phyloP scores from a whole-genome alignment of 2,888 invertebrate species.

The Drosophila seclusa region DNA sequence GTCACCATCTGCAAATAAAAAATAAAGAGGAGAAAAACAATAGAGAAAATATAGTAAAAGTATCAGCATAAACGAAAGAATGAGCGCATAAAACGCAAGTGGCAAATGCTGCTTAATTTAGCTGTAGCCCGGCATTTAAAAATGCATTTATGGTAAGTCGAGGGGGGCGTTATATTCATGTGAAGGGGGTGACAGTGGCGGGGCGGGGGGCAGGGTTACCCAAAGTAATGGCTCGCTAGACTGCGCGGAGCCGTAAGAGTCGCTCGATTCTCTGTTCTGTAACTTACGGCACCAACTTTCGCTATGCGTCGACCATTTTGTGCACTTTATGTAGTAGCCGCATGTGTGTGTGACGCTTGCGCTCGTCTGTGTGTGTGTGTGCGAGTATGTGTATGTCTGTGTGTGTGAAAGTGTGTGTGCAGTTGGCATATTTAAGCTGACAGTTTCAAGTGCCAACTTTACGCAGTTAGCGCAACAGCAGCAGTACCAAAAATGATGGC shows the following conservation, averaged over 20 bases:
- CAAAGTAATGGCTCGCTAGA: conserved; percentile 67
- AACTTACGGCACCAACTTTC: conserved; percentile 74
- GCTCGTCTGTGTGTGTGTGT: conserved; percentile 17
- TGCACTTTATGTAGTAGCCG: conserved; percentile 71
- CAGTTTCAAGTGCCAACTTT: conserved; percentile 80
- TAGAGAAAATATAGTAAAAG: conserved; percentile 22
- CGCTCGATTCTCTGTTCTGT: conserved; percentile 40
- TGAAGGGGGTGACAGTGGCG: background rate
- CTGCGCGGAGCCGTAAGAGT: conserved; percentile 55
- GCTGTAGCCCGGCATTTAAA: conserved; percentile 65
- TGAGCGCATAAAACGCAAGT: conserved; percentile 39
- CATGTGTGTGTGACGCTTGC: conserved; percentile 34
- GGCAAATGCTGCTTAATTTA: conserved; percentile 60
- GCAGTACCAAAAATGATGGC: conserved; percentile 74
- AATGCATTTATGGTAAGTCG: conserved; percentile 65
- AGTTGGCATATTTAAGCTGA: conserved; percentile 79
- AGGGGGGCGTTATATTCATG: background rate
- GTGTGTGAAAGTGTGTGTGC: conserved; percentile 64
- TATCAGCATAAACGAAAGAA: conserved; percentile 43
- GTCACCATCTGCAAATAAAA: conserved; percentile 95
- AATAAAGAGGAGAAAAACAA: conserved; percentile 3
- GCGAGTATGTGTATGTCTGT: conserved; percentile 17
- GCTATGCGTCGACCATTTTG: conserved; percentile 74
- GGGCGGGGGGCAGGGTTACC: conserved; percentile 10
- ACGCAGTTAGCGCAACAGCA: conserved; percentile 77